phyloP scores from a whole-genome alignment of 2,797 vertebrate species.

The Pristis pectinata region DNA sequence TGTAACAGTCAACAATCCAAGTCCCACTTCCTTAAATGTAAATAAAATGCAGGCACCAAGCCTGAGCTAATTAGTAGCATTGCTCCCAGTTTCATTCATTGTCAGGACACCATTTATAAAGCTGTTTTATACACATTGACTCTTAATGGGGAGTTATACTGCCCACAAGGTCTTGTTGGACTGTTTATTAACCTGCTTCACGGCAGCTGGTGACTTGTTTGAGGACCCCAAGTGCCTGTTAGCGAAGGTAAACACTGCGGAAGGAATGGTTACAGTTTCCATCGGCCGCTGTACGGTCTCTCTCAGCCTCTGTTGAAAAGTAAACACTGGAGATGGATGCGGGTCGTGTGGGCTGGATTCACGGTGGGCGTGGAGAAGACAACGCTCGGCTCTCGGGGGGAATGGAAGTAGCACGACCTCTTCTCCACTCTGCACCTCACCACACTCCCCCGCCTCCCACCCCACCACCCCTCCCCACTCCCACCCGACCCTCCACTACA shows the following conservation, averaged over 20 bases:
- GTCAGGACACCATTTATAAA: neutral
- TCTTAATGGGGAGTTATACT: neutral
- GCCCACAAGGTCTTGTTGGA: neutral
- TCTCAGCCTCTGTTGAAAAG: constrained; percentile 39
- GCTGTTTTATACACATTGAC: neutral
- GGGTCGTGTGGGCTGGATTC: constrained; percentile 51
- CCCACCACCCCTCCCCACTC: too few species aligned
- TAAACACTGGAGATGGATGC: neutral
- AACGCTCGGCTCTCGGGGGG: too few species aligned
- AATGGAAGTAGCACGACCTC: too few species aligned
- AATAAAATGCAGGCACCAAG: neutral
- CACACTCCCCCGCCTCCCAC: too few species aligned
- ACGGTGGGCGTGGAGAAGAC: too few species aligned
- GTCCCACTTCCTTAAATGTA: neutral
- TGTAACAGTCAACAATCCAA: neutral
- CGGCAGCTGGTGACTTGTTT: neutral
- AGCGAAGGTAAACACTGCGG: constrained; percentile 50
- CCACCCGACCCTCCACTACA: too few species aligned
- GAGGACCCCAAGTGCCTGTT: constrained; percentile 41
- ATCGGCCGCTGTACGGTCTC: constrained; percentile 41
- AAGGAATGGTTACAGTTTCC: constrained; percentile 47
- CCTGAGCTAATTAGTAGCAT: neutral
- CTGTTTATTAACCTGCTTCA: neutral
- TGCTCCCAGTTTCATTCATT: neutral
- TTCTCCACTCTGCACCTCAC: too few species aligned